Evolutionary conservation across 2,888 invertebrate genomes (phyloP).

Genomic region (Diaprepes abbreviatus): DNA sequence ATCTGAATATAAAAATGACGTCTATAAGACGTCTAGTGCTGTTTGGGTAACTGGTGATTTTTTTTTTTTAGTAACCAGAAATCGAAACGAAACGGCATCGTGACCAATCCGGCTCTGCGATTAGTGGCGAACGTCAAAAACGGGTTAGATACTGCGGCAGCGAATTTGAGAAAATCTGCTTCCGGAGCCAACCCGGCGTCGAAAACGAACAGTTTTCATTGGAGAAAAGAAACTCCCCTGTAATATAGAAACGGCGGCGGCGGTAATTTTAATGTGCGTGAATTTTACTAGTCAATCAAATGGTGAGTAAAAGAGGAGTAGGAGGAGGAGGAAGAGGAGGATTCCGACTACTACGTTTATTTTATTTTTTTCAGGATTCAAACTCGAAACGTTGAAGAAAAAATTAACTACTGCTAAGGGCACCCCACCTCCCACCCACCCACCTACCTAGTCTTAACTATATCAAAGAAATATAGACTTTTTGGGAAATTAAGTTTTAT

Average conservation of each 20-base stretch:
- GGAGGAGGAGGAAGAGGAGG: no score
- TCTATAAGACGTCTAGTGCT: no score
- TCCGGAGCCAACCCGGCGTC: conserved; percentile 74
- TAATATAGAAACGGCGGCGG: conserved; percentile 52
- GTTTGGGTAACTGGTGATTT: no score
- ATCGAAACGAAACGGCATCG: conserved; percentile 86
- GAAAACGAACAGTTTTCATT: conserved; percentile 84
- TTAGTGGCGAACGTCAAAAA: conserved; percentile 83
- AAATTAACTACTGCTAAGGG: conserved; percentile 55
- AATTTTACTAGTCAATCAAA: conserved; percentile 60
- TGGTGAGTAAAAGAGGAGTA: conserved; percentile 52
- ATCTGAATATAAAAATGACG: no score
- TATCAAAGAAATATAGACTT: conserved; percentile 58
- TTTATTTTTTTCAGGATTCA: conserved; percentile 53
- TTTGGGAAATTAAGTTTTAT: conserved; percentile 25
- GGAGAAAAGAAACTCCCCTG: conserved; percentile 88
- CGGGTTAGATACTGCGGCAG: conserved; percentile 77
- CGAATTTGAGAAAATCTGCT: conserved; percentile 74
- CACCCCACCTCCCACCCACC: no score
- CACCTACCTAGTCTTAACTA: conserved; percentile 60
- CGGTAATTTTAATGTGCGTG: conserved; percentile 36
- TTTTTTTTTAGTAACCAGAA: conserved; percentile 67
- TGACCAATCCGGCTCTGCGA: conserved; percentile 88
- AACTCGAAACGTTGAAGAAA: conserved; percentile 52
- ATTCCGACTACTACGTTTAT: no score